A percentile compares a stretch with the other conserved stretches of the same genome.
These are phyloP conservation scores for Stenoptilia bipunctidactyla DNA, from an alignment of 2,888 invertebrate species.

Conservation along the genomic window DNA sequence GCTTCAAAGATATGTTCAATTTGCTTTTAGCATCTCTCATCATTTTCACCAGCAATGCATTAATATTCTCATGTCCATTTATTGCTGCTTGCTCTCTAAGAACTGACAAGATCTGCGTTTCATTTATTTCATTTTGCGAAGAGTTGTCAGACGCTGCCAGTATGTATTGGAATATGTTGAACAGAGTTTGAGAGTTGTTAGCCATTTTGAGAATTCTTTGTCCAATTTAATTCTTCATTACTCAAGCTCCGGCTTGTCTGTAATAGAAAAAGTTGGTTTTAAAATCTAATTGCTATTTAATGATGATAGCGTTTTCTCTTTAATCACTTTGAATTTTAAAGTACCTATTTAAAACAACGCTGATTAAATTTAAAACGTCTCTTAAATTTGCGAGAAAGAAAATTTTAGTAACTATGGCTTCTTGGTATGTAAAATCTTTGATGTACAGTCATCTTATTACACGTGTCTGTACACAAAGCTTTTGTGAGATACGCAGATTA, in stretches of 20 bases:
- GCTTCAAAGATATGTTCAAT: slow-evolving; percentile 35
- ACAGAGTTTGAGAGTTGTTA: slow-evolving; percentile 46
- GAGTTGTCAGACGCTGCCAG: slow-evolving; percentile 54
- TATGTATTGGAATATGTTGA: slow-evolving; percentile 59
- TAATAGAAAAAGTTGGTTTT: slow-evolving; percentile 2
- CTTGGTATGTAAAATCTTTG: too few relatives aligned
- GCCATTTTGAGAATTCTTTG: slow-evolving; percentile 31
- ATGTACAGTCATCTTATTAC: too few relatives aligned
- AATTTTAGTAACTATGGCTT: too few relatives aligned
- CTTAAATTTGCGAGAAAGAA: too few relatives aligned
- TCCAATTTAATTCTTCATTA: slow-evolving; percentile 5
- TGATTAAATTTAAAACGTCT: too few relatives aligned
- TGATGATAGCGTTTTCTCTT: too few relatives aligned
- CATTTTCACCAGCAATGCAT: slow-evolving; percentile 41
- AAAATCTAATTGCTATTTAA: not conserved
- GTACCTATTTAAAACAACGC: too few relatives aligned
- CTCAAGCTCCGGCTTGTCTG: slow-evolving; percentile 6
- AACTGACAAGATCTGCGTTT: slow-evolving; percentile 45
- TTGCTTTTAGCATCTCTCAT: slow-evolving; percentile 45
- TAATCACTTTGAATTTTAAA: too few relatives aligned
- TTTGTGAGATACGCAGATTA: too few relatives aligned
- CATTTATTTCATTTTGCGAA: slow-evolving; percentile 39
- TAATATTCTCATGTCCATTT: slow-evolving; percentile 34
- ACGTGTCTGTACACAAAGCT: too few relatives aligned
- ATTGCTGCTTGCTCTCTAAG: slow-evolving; percentile 42